Evolutionary conservation across 2,797 vertebrate species (phyloP).

Genomic region (Falco biarmicus): DNA sequence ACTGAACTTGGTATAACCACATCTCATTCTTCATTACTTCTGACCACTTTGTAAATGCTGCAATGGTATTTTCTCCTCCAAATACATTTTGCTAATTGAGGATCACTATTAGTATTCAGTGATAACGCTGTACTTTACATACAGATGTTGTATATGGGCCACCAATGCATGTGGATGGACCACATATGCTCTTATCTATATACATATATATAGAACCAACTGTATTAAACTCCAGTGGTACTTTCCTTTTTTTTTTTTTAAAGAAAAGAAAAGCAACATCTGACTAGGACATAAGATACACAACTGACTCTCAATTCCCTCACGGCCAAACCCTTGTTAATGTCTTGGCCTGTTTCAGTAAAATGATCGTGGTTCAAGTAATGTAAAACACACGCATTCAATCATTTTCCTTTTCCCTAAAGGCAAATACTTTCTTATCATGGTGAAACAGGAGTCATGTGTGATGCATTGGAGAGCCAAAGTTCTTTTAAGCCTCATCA

Average conservation of each 20-base stretch:
- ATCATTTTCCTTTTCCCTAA: constrained; percentile 77
- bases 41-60: neutral
- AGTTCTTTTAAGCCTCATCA: constrained; percentile 73
- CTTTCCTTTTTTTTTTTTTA: neutral
- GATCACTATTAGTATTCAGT: neutral
- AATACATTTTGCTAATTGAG: neutral
- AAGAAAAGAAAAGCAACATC: constrained; percentile 1
- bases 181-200: neutral
- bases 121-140: neutral
- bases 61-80: neutral
- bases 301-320: constrained; percentile 72
- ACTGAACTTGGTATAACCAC: neutral
- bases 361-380: constrained; percentile 79
- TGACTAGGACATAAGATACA: constrained; percentile 63
- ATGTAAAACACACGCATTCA: constrained; percentile 78
- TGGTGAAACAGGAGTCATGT: constrained; percentile 74
- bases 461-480: constrained; percentile 58
- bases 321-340: constrained; percentile 75
- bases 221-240: neutral
- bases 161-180: neutral
- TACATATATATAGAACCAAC: neutral
- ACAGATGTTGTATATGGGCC: neutral
- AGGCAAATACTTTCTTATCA: constrained; percentile 78
- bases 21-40: neutral
- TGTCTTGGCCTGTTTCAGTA: constrained; percentile 78